phyloP scores from a whole-genome alignment of 2,888 invertebrate species.

The Drosophila paranaensis region DNA sequence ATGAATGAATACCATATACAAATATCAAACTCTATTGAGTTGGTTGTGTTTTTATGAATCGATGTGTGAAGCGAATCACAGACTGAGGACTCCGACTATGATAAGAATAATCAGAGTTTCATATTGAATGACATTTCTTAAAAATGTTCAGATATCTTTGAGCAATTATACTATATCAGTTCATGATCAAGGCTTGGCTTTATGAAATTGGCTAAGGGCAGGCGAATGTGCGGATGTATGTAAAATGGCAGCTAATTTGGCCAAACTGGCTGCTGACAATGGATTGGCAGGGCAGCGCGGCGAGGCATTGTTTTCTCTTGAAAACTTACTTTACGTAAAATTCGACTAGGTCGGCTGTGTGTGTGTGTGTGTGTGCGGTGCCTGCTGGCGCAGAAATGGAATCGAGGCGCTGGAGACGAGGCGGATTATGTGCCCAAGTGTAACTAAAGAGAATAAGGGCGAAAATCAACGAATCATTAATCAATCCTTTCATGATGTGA shows the following conservation, averaged over 20 bases:
- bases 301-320: slow-evolving; percentile 56
- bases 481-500: slow-evolving; percentile 85
- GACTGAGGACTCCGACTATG: too few species aligned
- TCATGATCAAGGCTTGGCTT: not conserved
- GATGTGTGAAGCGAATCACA: not conserved
- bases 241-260: slow-evolving; percentile 22
- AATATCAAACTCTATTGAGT: too few species aligned
- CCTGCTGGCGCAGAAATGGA: slow-evolving; percentile 55
- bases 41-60: too few species aligned
- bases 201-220: slow-evolving; percentile 22
- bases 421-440: slow-evolving; percentile 83
- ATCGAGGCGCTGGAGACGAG: slow-evolving; percentile 68
- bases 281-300: slow-evolving; percentile 23
- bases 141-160: not conserved
- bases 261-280: slow-evolving; percentile 29
- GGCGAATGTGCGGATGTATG: slow-evolving; percentile 8
- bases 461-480: slow-evolving; percentile 84
- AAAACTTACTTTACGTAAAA: slow-evolving; percentile 71
- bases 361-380: slow-evolving; percentile 20
- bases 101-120: not conserved
- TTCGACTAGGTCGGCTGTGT: slow-evolving; percentile 36
- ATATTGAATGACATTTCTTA: not conserved
- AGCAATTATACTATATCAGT: not conserved
- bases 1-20: not conserved
- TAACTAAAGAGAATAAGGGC: slow-evolving; percentile 84